Evolutionary conservation across 2,797 vertebrate genomes (phyloP).

Genomic region (Sebastes kiyomatsui): DNA sequence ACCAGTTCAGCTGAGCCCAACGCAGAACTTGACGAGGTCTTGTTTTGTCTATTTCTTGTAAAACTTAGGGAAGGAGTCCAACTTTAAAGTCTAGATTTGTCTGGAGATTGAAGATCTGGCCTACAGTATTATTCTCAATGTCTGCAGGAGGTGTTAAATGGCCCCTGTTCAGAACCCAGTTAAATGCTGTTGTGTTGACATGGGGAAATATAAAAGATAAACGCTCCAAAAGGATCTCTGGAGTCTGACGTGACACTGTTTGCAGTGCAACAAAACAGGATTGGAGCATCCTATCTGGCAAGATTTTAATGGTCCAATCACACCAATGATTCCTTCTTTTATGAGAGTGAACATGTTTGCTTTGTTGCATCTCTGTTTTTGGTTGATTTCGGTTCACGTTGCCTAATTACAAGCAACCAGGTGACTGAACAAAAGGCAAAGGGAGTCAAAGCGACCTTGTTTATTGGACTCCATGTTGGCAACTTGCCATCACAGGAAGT

Average conservation of each 20-base stretch:
- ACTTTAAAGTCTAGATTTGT: not conserved
- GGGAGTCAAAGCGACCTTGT: not conserved
- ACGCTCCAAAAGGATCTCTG: not conserved
- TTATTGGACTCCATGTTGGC: constrained; percentile 14
- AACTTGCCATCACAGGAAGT: constrained; percentile 11
- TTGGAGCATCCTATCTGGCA: not conserved
- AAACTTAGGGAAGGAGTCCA: not conserved
- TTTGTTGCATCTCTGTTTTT: not conserved
- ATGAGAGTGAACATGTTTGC: not conserved
- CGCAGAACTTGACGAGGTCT: not conserved
- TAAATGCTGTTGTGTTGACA: not conserved
- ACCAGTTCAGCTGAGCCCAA: not conserved
- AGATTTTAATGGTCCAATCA: not conserved
- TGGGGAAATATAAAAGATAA: not conserved
- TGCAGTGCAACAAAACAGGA: not conserved
- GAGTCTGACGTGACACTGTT: not conserved
- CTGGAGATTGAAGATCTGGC: not conserved
- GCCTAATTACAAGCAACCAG: constrained; percentile 18
- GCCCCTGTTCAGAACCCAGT: not conserved
- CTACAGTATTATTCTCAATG: not conserved
- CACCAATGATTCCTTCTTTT: not conserved
- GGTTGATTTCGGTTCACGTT: not conserved
- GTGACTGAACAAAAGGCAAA: constrained; percentile 14
- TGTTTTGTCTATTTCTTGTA: not conserved
- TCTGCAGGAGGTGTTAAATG: not conserved